These are phyloP conservation scores for Willisornis vidua DNA, from an alignment of 2,113 vertebrate genomes.

Conservation along the genomic window DNA sequence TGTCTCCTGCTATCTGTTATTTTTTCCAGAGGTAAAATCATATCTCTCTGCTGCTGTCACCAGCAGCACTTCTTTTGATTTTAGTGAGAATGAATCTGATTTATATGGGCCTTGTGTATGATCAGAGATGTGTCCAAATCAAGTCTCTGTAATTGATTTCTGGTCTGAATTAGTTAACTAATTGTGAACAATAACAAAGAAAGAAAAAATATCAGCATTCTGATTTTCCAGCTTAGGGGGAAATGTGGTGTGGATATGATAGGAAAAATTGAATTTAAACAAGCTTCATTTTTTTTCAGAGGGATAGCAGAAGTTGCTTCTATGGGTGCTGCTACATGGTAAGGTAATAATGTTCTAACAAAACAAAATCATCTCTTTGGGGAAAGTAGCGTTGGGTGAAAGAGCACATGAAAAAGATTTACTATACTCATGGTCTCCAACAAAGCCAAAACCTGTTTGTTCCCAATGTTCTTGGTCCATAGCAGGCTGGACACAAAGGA, in stretches of 20 bases:
- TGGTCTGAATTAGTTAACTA: not conserved
- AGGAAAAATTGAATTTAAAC: not conserved
- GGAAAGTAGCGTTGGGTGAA: not conserved
- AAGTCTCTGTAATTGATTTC: not conserved
- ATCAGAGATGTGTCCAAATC: not conserved
- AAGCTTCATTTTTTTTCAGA: not conserved
- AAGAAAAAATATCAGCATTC: not conserved
- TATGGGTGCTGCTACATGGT: not conserved
- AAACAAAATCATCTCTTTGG: not conserved
- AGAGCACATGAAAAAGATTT: not conserved
- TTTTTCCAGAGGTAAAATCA: slow-evolving; percentile 13
- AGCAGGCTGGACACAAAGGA: not conserved
- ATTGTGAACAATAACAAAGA: not conserved
- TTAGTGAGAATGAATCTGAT: not conserved
- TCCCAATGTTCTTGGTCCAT: not conserved
- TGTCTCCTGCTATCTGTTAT: not conserved
- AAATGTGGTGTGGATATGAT: not conserved
- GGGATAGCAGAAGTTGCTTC: not conserved
- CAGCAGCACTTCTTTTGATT: not conserved
- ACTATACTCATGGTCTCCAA: not conserved
- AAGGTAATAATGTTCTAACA: not conserved
- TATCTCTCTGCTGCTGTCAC: not conserved
- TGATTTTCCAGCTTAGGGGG: not conserved
- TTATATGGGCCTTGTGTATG: not conserved
- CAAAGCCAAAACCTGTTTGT: accelerated